Evolutionary conservation across 2,888 invertebrate genomes (phyloP), one percentile per base, ranked within the genome.

Genomic region (Alcis repandata): DNA sequence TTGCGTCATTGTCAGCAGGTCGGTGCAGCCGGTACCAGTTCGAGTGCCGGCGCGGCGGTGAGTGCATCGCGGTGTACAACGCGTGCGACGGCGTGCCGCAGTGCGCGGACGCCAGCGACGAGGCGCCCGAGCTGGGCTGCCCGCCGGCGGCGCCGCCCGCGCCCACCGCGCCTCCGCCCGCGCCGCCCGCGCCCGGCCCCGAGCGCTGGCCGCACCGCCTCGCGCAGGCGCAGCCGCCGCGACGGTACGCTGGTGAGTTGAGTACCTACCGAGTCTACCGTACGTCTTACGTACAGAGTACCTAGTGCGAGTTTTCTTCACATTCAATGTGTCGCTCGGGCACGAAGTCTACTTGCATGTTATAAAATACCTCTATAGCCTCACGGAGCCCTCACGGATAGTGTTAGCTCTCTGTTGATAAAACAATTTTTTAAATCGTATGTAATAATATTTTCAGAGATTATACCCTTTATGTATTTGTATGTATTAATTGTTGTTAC

Each of bases 21-120:
- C 93, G 92, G 67, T 98, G 98, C 91, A 97, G 96, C 76, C 95
- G 96, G 68, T 97, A 97, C 90, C 98, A 98, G 90, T 98, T 98
- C 88, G 96, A 96, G 86, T 98, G 98, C 82, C 96, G 96, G 73
- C 95, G 95, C 67, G 96, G 97, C 46, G 96, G 96, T 49, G 98
- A 98, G 88, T 99, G 98, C 86, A 98, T 99, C 79, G 98, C 98
- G 7, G 95, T 98, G 77, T 99, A 99, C 91, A 98, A 99, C 89
- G 98, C 97, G 9, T 99, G 98, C 82, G 98, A 98, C 88, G 98
- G 98, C 57, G 97, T 99, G 76, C 96, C 98, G 27, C 98, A 98
- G 90, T 98, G 97, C 88, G 95, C 96, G 1, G 98, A 98, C 92
- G 97, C 96, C 72, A 98, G 98, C 83, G 98, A 98, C 88, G 98